Conservation (phyloP, 2,797 vertebrate species). For the Gallirallus australis region DNA sequence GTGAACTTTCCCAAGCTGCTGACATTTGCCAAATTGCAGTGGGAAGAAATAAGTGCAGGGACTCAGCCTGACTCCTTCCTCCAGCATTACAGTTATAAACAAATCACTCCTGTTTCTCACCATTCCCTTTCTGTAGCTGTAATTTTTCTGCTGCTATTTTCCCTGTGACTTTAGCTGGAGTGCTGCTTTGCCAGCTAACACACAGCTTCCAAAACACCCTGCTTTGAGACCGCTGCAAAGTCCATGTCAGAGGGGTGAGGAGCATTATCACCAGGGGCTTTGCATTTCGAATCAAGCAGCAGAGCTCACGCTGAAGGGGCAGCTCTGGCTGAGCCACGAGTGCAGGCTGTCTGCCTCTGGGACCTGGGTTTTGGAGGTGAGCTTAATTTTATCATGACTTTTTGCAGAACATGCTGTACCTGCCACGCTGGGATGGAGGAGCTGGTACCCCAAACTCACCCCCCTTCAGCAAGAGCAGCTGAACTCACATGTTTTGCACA, state of each 20-base stretch:
- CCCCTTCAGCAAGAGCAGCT: background rate
- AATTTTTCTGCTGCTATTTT: background rate
- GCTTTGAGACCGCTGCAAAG: background rate
- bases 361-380: background rate
- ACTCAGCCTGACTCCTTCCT: background rate
- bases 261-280: background rate
- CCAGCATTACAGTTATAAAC: background rate
- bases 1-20: background rate
- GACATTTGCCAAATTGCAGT: background rate
- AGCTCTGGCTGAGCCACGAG: background rate
- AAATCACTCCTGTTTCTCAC: background rate
- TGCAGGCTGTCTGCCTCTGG: background rate
- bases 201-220: background rate
- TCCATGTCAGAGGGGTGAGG: background rate
- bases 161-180: background rate
- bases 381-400: background rate
- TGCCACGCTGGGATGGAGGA: background rate
- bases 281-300: background rate
- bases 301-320: background rate
- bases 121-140: background rate
- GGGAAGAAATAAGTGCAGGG: background rate
- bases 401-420: background rate
- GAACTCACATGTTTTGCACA: rapidly evolving
- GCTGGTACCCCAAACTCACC: background rate
- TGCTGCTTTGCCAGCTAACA: background rate